Evolutionary conservation across 2,888 invertebrate species (phyloP).

Genomic region (Sialis lutaria): DNA sequence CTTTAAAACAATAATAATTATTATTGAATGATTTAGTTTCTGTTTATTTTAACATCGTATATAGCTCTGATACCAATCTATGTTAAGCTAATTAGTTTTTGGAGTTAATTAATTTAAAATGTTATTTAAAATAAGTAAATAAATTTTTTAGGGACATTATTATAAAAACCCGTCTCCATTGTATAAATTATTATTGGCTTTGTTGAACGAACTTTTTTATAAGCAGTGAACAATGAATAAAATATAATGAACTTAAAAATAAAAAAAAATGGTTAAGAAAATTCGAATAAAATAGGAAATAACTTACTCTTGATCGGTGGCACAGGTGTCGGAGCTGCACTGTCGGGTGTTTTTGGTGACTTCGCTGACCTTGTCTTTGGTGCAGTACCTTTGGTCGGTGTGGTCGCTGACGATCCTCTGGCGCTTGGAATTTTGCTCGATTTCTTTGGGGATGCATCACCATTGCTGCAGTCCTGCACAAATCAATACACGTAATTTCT

Average conservation of each 20-base stretch:
- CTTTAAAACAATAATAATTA: too few species aligned
- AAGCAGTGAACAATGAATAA: not conserved
- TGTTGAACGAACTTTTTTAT: too few species aligned
- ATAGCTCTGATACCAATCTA: too few species aligned
- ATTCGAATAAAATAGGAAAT: not conserved
- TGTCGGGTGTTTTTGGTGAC: slow-evolving; percentile 57
- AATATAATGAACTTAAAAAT: not conserved
- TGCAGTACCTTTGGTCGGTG: slow-evolving; percentile 24
- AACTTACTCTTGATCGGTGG: slow-evolving; percentile 52
- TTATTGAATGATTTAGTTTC: too few species aligned
- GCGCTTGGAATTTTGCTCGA: slow-evolving; percentile 32
- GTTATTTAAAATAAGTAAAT: too few species aligned
- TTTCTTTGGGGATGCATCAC: slow-evolving; percentile 57
- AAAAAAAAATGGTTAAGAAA: not conserved
- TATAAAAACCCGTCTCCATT: too few species aligned
- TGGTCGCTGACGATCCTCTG: slow-evolving; percentile 18
- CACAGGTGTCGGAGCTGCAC: slow-evolving; percentile 25
- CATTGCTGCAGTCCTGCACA: slow-evolving; percentile 43
- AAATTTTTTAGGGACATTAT: too few species aligned
- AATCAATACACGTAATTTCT: not conserved
- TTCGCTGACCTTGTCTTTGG: slow-evolving; percentile 23
- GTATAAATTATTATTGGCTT: too few species aligned
- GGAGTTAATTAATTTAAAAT: too few species aligned
- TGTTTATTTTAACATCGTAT: too few species aligned
- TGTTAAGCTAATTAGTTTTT: too few species aligned